Percentiles rank a stretch among this genome's conserved stretches.
Conservation (phyloP, 2,797 vertebrate species). For the Muscicapa comitata region DNA sequence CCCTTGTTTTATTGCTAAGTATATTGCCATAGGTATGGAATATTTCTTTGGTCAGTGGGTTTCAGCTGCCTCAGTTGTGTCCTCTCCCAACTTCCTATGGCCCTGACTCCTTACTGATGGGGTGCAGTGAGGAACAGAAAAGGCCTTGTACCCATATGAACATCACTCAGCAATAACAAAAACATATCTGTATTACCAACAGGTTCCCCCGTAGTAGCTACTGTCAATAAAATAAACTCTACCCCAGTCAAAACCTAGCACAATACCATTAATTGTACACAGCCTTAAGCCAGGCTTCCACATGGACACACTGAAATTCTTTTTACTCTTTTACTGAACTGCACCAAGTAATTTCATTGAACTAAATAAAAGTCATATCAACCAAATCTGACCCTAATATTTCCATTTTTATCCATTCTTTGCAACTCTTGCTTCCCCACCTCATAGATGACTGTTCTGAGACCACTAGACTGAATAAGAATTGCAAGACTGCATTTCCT, state of each 20-base stretch:
- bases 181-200: not conserved
- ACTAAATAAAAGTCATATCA: not conserved
- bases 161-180: not conserved
- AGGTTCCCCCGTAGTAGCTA: fast-evolving
- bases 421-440: not conserved
- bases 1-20: not conserved
- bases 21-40: not conserved
- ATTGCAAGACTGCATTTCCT: not conserved
- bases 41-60: not conserved
- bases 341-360: not conserved
- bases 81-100: fast-evolving
- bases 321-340: not conserved
- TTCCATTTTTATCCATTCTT: not conserved
- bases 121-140: fast-evolving
- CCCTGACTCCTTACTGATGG: fast-evolving
- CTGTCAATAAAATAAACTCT: not conserved
- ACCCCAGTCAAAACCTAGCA: not conserved
- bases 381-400: not conserved
- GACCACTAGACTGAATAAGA: not conserved
- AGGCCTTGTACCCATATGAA: not conserved
- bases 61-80: not conserved
- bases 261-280: not conserved
- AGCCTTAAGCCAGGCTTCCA: not conserved
- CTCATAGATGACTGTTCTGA: not conserved
- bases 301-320: not conserved